A percentile compares a stretch with the other conserved stretches of the same genome.
These are phyloP conservation scores for Sarcophaga bullata DNA, from an alignment of 1,140 invertebrate genomes.

Conservation along the genomic window DNA sequence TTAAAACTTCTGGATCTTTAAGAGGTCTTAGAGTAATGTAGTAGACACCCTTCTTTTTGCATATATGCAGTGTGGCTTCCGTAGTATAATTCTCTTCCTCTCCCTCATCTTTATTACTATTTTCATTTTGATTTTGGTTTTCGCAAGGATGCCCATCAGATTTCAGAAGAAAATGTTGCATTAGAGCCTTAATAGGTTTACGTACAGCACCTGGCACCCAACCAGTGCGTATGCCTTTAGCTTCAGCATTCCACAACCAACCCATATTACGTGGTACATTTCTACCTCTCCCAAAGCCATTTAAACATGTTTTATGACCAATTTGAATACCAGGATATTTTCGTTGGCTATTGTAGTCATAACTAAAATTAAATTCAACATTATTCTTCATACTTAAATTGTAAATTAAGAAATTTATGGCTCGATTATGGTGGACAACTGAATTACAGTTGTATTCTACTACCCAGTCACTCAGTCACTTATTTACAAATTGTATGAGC, in stretches of 20 bases:
- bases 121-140: slow-evolving; percentile 8
- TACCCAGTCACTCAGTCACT: no score
- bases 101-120: slow-evolving; percentile 29
- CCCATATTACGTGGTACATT: slow-evolving; percentile 61
- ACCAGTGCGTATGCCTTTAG: slow-evolving; percentile 47
- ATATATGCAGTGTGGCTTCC: slow-evolving; percentile 57
- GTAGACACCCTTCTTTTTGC: slow-evolving; percentile 60
- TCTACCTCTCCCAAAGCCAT: slow-evolving; percentile 22
- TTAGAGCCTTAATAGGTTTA: slow-evolving; percentile 58
- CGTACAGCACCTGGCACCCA: slow-evolving; percentile 61
- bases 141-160: slow-evolving; percentile 55
- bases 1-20: slow-evolving; percentile 49
- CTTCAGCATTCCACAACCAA: slow-evolving; percentile 60
- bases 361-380: slow-evolving; percentile 26
- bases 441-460: no score
- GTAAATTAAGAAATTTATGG: no score
- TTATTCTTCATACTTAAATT: not conserved
- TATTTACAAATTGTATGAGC: no score
- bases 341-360: slow-evolving; percentile 30
- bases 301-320: slow-evolving; percentile 32
- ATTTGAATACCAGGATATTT: slow-evolving; percentile 38
- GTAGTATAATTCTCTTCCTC: slow-evolving; percentile 49
- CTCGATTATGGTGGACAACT: no score
- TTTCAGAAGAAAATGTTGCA: slow-evolving; percentile 60
- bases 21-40: slow-evolving; percentile 58